Evolutionary conservation across 2,797 vertebrate genomes (phyloP), one percentile per base, ranked within the genome.

Genomic region (Clarias fuscus): DNA sequence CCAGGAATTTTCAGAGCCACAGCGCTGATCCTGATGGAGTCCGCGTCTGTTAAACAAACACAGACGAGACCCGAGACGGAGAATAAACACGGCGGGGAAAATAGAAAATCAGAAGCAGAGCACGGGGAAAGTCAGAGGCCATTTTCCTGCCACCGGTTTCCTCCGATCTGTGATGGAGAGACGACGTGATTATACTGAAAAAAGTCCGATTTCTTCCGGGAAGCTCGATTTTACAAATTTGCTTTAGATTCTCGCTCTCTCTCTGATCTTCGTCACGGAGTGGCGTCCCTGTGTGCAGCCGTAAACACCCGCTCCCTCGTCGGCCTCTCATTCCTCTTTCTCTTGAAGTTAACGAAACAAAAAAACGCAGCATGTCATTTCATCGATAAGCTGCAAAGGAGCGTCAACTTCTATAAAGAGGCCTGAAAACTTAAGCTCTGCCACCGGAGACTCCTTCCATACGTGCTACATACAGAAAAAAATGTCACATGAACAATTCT

Each of bases 21-120:
- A 70, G 79, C 88, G 82, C 79, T 11, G 58, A 61, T 48, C 59
- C 56, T 83, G 64, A 83, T 82, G 82, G 85, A 71, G 79, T 86
- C 77, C 83, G 65, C 83, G 88, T 88, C 72, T 83, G 84, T 88
- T 89, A 87, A 86, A 87, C 90, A 90, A 91, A 88, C 85, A 86
- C 78, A 87, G 84, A 86, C 79, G 85, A 89, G 4, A 82, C 79
- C 59, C 75, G 85, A 82, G 86, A 64, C 40, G 59, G 72, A 83
- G 33, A 84, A 77, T 71, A 48, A 48, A 86, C 64, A 82, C 22
- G 79, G 53, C 18, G 30, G 78, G 83, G 62, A 85, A 83, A 73
- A 88, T 85, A 90, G 79, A 75, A 88, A 87, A 88, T 73, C 64
- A 82, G 75, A 88, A 79, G 70, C 67, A 87, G 78, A 84, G 62